Evolutionary conservation across 2,888 invertebrate species (phyloP).

Genomic region (Cecidostiba fungosa): DNA sequence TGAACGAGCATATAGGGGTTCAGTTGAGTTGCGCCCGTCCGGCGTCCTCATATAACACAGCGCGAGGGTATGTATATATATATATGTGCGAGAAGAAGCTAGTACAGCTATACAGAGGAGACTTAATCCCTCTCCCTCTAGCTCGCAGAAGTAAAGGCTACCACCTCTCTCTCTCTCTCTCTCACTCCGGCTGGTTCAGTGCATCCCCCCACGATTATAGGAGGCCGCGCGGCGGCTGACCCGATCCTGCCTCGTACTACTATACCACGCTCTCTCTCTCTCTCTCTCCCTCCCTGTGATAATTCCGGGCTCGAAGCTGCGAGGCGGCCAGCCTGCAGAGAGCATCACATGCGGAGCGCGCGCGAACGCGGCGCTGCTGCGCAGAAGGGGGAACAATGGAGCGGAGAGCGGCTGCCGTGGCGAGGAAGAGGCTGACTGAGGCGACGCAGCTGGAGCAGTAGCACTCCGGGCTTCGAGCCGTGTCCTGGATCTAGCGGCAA

Average conservation of each 20-base stretch:
- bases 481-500: neutral
- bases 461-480: slow-evolving; percentile 24
- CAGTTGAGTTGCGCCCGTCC: too few relatives aligned
- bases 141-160: too few relatives aligned
- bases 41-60: too few relatives aligned
- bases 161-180: too few relatives aligned
- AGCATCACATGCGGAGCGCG: too few relatives aligned
- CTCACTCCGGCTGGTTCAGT: neutral
- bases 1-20: neutral
- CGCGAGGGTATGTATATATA: too few relatives aligned
- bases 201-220: too few relatives aligned
- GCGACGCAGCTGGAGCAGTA: slow-evolving; percentile 24
- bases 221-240: neutral
- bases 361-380: slow-evolving; percentile 39
- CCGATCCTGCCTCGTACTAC: slow-evolving; percentile 24
- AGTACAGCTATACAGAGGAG: too few relatives aligned
- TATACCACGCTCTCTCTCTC: neutral
- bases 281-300: neutral
- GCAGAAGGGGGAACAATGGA: slow-evolving; percentile 42
- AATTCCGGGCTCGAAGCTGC: slow-evolving; percentile 4
- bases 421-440: neutral
- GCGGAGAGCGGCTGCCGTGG: too few relatives aligned
- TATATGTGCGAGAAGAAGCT: too few relatives aligned
- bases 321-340: too few relatives aligned
- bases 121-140: too few relatives aligned